Evolutionary conservation across 2,113 vertebrate species (phyloP).

Genomic region (Tautogolabrus adspersus): DNA sequence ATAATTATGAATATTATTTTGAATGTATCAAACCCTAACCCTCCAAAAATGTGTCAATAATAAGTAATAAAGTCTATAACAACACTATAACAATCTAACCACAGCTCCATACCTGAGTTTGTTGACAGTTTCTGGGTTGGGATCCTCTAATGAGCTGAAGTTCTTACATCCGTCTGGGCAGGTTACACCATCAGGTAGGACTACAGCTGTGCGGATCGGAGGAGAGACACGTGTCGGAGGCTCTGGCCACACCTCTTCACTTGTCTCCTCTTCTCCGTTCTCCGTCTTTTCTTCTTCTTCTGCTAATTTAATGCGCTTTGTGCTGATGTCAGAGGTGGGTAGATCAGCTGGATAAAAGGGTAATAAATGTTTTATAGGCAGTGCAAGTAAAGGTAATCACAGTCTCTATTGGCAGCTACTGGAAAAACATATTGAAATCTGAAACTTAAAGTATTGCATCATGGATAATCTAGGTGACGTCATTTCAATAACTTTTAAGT

Average conservation of each 20-base stretch:
- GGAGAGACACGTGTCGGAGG: conserved; percentile 74
- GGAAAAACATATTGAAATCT: no score
- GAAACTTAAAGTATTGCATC: no score
- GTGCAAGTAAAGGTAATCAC: no score
- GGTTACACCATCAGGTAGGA: conserved; percentile 53
- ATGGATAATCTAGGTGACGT: no score
- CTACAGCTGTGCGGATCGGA: conserved; percentile 71
- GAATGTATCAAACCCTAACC: neutral
- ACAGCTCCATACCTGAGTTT: conserved; percentile 60
- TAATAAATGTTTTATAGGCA: neutral
- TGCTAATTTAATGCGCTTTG: conserved; percentile 59
- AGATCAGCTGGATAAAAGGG: conserved; percentile 46
- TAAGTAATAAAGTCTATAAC: neutral
- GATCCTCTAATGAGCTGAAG: conserved; percentile 60
- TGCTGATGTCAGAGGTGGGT: conserved; percentile 59
- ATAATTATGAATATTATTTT: no score
- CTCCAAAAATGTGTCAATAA: no score
- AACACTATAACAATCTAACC: no score
- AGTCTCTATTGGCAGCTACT: no score
- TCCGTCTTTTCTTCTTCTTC: conserved; percentile 20
- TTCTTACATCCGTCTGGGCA: conserved; percentile 68
- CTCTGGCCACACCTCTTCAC: conserved; percentile 73
- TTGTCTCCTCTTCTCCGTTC: conserved; percentile 16
- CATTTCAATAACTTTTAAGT: no score
- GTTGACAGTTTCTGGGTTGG: conserved; percentile 38